phyloP scores from a whole-genome alignment of 2,113 vertebrate species.

The Passer domesticus region DNA sequence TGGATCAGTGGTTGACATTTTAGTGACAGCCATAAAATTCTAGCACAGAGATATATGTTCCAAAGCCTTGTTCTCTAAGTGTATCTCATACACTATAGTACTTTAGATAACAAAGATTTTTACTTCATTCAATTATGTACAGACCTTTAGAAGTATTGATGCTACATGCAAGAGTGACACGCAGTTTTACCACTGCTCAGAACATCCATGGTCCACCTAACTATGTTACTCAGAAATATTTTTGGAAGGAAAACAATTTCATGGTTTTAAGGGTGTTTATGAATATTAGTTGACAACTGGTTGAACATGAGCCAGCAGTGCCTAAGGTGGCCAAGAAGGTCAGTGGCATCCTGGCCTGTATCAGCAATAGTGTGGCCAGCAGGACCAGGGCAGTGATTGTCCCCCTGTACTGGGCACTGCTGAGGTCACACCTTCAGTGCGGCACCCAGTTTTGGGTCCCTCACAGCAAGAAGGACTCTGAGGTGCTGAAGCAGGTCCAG shows the following conservation, averaged over 20 bases:
- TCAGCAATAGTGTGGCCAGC: neutral
- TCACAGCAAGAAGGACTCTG: neutral
- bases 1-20: conserved; percentile 23
- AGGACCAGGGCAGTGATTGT: neutral
- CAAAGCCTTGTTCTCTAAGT: neutral
- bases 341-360: neutral
- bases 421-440: rapidly evolving
- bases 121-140: neutral
- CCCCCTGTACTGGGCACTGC: rapidly evolving
- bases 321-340: neutral
- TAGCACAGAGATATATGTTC: neutral
- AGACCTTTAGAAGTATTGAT: neutral
- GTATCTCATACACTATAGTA: neutral
- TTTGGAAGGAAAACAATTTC: neutral
- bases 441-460: neutral
- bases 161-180: neutral
- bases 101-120: neutral
- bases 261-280: neutral
- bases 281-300: neutral
- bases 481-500: rapidly evolving
- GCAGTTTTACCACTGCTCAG: neutral
- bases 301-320: neutral
- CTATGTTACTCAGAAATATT: neutral
- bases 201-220: neutral
- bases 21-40: neutral